A percentile compares a stretch with the other conserved stretches of the same genome.
Conservation (phyloP, 2,113 vertebrate species). For the Boleophthalmus pectinirostris region DNA sequence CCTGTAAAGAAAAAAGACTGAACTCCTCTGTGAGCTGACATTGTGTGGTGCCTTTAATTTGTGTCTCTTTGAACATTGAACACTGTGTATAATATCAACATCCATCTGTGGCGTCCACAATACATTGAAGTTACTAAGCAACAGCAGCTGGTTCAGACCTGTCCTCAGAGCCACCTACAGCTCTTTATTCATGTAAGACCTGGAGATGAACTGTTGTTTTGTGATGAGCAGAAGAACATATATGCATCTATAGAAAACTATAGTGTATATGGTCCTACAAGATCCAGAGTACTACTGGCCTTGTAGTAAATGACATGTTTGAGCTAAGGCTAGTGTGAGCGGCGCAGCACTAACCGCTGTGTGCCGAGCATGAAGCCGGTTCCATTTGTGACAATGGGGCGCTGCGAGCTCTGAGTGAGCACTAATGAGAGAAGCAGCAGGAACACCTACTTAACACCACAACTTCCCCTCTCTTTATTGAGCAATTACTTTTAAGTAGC, state of each 20-base stretch:
- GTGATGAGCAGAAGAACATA: not conserved
- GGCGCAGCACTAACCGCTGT: slow-evolving; percentile 37
- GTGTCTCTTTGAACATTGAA: not conserved
- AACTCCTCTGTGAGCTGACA: not conserved
- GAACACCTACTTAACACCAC: slow-evolving; percentile 91
- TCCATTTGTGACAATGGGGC: slow-evolving; percentile 73
- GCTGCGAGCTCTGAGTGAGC: slow-evolving; percentile 61
- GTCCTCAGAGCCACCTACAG: not conserved
- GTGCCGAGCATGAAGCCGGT: slow-evolving; percentile 72
- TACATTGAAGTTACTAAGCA: not conserved
- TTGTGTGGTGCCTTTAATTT: not conserved
- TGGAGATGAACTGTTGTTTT: not conserved
- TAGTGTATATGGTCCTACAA: not conserved
- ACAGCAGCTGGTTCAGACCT: not conserved
- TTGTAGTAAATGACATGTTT: slow-evolving; percentile 17
- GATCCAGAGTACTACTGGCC: not conserved
- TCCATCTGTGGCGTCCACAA: not conserved
- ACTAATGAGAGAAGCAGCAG: slow-evolving; percentile 84
- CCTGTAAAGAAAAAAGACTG: not conserved
- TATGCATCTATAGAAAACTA: not conserved
- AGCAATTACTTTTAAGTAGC: slow-evolving; percentile 94
- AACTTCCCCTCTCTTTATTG: slow-evolving; percentile 95
- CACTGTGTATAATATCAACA: not conserved
- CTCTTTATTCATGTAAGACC: not conserved
- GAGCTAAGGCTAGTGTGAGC: slow-evolving; percentile 9